Conservation (phyloP, 1,140 invertebrate genomes). For the Caenorhabditis latens region DNA sequence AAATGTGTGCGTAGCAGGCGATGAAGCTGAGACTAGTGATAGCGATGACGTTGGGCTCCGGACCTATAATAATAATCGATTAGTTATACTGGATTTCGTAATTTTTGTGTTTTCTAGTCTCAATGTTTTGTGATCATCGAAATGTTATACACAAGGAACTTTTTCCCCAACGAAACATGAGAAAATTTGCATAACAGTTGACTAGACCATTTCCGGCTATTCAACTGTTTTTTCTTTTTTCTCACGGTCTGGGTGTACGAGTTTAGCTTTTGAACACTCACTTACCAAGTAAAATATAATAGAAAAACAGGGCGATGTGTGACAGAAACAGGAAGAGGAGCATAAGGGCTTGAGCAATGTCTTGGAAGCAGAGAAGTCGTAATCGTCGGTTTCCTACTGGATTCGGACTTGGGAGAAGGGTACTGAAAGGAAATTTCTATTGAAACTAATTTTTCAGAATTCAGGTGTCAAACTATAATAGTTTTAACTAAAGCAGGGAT, state of each 20-base stretch:
- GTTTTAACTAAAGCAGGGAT: not conserved
- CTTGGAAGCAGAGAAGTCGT: constrained; percentile 56
- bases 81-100: not conserved
- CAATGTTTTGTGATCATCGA: not conserved
- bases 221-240: not conserved
- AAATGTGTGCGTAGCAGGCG: constrained; percentile 51
- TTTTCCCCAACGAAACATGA: not conserved
- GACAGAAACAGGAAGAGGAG: constrained; percentile 55
- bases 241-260: not conserved
- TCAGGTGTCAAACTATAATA: not conserved
- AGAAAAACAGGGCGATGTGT: constrained; percentile 61
- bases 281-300: constrained; percentile 58
- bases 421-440: not conserved
- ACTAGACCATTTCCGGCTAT: not conserved
- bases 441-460: not conserved
- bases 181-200: constrained; percentile 7
- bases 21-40: constrained; percentile 42
- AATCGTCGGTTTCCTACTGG: constrained; percentile 34
- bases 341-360: constrained; percentile 53
- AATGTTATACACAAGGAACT: not conserved
- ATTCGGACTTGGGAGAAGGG: constrained; percentile 1
- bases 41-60: constrained; percentile 54
- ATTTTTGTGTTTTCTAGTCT: no score
- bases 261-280: not conserved
- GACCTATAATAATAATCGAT: constrained; percentile 6